These are phyloP conservation scores for Melangyna quadrimaculata DNA, from an alignment of 2,888 invertebrate genomes.

Conservation along the genomic window DNA sequence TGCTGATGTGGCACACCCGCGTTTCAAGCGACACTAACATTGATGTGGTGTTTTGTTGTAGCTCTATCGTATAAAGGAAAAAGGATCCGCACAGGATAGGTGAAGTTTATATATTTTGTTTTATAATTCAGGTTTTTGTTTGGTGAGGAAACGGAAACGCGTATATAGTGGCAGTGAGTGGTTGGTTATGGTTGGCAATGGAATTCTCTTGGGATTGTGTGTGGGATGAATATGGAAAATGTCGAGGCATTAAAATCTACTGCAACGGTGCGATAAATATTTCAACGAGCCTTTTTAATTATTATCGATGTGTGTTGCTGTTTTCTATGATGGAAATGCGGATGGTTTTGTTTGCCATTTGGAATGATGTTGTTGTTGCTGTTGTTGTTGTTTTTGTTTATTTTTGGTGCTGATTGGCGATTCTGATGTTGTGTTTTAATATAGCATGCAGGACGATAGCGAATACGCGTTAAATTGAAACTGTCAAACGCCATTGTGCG, in stretches of 20 bases:
- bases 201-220: background rate
- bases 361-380: conserved; percentile 18
- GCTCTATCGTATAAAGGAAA: background rate
- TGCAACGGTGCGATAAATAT: conserved; percentile 56
- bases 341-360: conserved; percentile 56
- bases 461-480: conserved; percentile 64
- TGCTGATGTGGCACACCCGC: conserved; percentile 5
- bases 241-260: conserved; percentile 18
- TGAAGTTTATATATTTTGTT: background rate
- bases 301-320: conserved; percentile 56
- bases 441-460: background rate
- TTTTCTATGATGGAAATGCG: conserved; percentile 1
- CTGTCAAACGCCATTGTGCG: conserved; percentile 53
- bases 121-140: background rate
- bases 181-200: background rate
- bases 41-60: conserved; percentile 6
- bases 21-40: conserved; percentile 27
- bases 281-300: conserved; percentile 68
- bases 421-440: background rate
- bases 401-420: conserved; percentile 41
- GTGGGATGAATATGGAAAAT: conserved; percentile 41
- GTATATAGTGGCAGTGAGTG: background rate
- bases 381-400: conserved; percentile 17
- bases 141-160: conserved; percentile 1
- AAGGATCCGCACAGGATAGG: conserved; percentile 14